Evolutionary conservation across 2,113 vertebrate species (phyloP).

Genomic region (Rhabdomys dilectus): DNA sequence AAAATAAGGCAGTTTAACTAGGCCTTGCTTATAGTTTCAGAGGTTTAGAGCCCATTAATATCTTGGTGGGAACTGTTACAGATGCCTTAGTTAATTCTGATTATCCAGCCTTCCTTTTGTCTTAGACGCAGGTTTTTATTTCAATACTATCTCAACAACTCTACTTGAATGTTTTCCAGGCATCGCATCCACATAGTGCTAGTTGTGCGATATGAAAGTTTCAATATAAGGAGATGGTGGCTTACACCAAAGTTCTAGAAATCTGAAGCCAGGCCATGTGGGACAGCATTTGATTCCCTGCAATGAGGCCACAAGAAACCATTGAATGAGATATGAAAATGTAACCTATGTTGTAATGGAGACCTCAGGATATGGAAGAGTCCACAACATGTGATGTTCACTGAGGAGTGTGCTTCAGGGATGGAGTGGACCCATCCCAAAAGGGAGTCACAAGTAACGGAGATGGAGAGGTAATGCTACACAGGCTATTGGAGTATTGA

Average conservation of each 20-base stretch:
- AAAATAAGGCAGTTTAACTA: not conserved
- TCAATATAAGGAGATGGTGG: not conserved
- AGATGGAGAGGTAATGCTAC: not conserved
- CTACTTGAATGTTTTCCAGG: not conserved
- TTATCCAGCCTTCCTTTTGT: not conserved
- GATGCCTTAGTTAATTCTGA: not conserved
- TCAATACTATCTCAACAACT: not conserved
- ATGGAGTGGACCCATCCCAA: not conserved
- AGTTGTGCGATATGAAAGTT: not conserved
- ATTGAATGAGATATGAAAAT: not conserved
- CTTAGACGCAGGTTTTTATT: not conserved
- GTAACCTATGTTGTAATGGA: not conserved
- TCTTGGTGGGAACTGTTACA: not conserved
- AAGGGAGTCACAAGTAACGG: not conserved
- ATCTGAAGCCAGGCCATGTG: not conserved
- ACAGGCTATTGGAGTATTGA: not conserved
- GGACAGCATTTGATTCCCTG: not conserved
- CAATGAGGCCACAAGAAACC: not conserved
- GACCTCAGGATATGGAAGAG: not conserved
- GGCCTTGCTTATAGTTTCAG: not conserved
- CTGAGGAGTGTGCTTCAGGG: not conserved
- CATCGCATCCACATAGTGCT: not conserved
- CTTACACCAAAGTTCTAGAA: not conserved
- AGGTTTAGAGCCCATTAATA: not conserved
- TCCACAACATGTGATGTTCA: not conserved